Conservation (phyloP, 2,888 invertebrate genomes). For the Epicampocera succincta region DNA sequence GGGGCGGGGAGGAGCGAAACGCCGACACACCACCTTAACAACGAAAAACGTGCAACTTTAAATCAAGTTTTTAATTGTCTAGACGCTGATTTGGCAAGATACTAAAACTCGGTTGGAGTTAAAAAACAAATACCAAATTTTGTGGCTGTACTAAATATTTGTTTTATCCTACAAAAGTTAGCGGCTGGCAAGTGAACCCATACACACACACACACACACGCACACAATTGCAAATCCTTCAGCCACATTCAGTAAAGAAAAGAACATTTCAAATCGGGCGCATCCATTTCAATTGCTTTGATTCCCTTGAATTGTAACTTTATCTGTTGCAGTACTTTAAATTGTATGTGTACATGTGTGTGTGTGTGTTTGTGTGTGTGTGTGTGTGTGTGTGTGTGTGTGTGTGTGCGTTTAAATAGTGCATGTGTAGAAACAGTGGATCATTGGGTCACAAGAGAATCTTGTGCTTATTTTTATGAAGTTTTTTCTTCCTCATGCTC, state of each 20-base stretch:
- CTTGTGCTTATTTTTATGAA: slow-evolving; percentile 48
- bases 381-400: neutral
- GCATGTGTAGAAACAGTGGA: slow-evolving; percentile 62
- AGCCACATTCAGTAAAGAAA: slow-evolving; percentile 23
- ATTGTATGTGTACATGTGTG: neutral
- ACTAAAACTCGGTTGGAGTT: neutral
- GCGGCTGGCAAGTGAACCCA: neutral
- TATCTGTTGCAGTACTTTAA: slow-evolving; percentile 33
- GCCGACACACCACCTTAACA: neutral
- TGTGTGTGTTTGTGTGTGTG: neutral
- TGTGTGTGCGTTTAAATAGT: slow-evolving; percentile 18
- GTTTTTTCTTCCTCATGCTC: slow-evolving; percentile 3
- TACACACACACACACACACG: too few relatives aligned
- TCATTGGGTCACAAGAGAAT: slow-evolving; percentile 69
- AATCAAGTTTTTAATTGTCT: slow-evolving; percentile 52
- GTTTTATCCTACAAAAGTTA: neutral
- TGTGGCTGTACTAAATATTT: neutral
- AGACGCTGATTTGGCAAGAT: slow-evolving; percentile 47
- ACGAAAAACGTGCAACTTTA: slow-evolving; percentile 14
- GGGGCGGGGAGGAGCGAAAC: neutral
- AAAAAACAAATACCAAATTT: neutral
- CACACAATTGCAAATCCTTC: slow-evolving; percentile 2
- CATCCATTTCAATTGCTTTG: slow-evolving; percentile 44
- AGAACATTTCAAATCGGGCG: slow-evolving; percentile 17
- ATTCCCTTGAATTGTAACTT: slow-evolving; percentile 64